Conservation (phyloP, 1,140 invertebrate genomes). For the Stegodyphus mimosarum region DNA sequence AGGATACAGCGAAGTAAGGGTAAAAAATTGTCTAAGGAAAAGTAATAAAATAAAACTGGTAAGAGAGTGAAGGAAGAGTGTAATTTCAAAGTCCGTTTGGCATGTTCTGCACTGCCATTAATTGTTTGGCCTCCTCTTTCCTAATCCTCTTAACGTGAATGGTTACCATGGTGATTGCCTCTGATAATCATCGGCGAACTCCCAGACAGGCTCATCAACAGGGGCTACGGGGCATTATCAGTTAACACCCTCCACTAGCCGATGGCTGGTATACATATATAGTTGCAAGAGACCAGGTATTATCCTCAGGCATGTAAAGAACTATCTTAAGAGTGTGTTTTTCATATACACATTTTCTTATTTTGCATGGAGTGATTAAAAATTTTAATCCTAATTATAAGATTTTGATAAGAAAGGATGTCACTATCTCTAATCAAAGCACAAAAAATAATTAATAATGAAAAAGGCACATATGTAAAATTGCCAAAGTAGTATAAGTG, state of each 20-base stretch:
- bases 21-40: constrained; percentile 4
- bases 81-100: constrained; percentile 58
- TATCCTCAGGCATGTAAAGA: no score
- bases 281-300: not conserved
- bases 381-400: no score
- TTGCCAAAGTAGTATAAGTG: no score
- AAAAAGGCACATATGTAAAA: no score
- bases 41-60: constrained; percentile 41
- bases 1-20: not conserved
- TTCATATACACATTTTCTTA: no score
- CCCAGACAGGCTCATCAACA: constrained; percentile 49
- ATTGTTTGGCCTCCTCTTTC: constrained; percentile 43
- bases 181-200: constrained; percentile 52
- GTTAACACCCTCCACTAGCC: constrained; percentile 24
- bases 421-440: no score
- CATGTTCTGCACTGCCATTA: constrained; percentile 50
- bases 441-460: no score
- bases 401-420: no score
- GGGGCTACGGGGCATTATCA: constrained; percentile 52
- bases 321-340: no score
- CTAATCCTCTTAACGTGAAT: constrained; percentile 47
- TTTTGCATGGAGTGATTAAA: no score
- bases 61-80: constrained; percentile 29
- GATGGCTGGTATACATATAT: not conserved
- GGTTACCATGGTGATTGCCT: constrained; percentile 54